These are phyloP conservation scores for Chloroceryle aenea DNA, from an alignment of 2,113 vertebrate species.

Conservation along the genomic window DNA sequence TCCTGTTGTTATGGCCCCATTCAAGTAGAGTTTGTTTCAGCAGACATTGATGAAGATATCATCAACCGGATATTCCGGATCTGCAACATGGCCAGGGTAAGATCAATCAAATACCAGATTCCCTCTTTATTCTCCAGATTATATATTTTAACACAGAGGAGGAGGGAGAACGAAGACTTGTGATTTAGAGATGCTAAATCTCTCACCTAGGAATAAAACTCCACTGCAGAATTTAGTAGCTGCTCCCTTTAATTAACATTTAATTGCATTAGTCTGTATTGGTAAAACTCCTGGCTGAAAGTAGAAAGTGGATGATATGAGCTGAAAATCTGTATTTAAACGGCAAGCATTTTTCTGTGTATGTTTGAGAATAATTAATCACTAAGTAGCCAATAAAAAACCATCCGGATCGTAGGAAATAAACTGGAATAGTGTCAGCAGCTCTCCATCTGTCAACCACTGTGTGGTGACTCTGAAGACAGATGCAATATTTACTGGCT, in stretches of 20 bases:
- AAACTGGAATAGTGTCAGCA: conserved; percentile 3
- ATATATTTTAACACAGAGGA: background rate
- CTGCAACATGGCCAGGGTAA: conserved; percentile 97
- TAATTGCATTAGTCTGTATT: background rate
- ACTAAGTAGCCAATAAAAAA: conserved; percentile 1
- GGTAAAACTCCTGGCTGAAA: conserved; percentile 21
- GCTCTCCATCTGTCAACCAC: conserved; percentile 37
- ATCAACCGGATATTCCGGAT: conserved; percentile 98
- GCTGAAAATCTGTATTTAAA: conserved; percentile 42
- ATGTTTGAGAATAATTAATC: conserved; percentile 41
- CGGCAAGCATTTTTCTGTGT: conserved; percentile 19
- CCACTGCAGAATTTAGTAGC: background rate
- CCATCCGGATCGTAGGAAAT: background rate
- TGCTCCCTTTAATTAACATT: conserved; percentile 47
- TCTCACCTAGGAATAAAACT: background rate
- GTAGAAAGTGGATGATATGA: background rate
- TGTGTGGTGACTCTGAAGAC: background rate
- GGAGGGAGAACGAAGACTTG: background rate
- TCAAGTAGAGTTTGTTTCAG: conserved; percentile 97
- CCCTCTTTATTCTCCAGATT: background rate
- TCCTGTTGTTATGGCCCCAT: conserved; percentile 95
- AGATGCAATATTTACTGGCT: conserved; percentile 13
- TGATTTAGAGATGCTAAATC: background rate
- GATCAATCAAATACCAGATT: background rate
- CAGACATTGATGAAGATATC: conserved; percentile 96